Base-by-base conservation (phyloP, 2,113 vertebrate species). In the Pseudopipra pipra region DNA sequence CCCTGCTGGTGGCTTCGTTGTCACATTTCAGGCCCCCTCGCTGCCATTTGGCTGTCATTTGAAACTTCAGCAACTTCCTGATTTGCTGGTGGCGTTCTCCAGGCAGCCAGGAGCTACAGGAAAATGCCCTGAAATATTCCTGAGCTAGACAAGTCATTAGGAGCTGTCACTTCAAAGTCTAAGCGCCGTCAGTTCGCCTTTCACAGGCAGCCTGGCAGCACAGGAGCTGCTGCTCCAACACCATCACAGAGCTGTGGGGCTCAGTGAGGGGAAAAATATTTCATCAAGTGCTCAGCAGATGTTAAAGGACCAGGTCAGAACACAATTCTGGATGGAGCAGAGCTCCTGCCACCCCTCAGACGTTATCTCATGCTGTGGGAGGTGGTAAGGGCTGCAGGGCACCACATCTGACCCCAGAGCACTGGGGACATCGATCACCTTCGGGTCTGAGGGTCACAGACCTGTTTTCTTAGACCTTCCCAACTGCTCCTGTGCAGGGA, bases 161-260 rank as follows among this genome's bases (percentile, higher is more conserved):
- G 81, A 79, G 85, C 93, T 85, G 92, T 76, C 92, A 89, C 90
- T 82, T 85, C 74, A 22, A 68, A 85, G 62, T 12, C 78, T 47
- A 47, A 33, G 61, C 25, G 52, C 70, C n/a, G 66, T 66, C 89
- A 77, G 12, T 77, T 70, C 3, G 31, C 89, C 44, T 24, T 30
- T 37, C 86, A 6, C 83, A 56, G 56, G 70, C 70, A 62, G 83
- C 52, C 43, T 7, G 16, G 35, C 41, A 70, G 85, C 27, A 2
- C 31, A 4, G 87, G 87, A 74, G 88, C 71, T 79, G 77, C 77
- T 70, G 78, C 68, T 85, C 65, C 3, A 33, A 14, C 49, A 25
- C 10, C 13, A 41, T 30, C 78, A 7, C 78, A 5, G 43, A 15
- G 47, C n/a, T 35, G 39, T 12, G 88, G 19, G 43, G 56, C 30